Base-by-base conservation (phyloP, 2,113 vertebrate species). In the Cacatua alba region DNA sequence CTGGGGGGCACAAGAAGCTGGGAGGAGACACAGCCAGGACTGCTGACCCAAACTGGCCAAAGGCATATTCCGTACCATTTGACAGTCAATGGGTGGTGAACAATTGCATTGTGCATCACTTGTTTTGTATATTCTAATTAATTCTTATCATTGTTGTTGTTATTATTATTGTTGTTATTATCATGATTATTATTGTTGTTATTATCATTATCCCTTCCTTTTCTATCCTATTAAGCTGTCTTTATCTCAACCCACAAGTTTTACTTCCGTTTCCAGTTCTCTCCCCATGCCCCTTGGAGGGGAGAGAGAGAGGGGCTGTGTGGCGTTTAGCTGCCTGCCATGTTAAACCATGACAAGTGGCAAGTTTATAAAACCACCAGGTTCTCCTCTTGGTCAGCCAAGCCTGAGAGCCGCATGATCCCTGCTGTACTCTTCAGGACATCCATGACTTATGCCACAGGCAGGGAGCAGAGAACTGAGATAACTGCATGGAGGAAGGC, bases 371-470 rank as follows among this genome's bases (percentile, higher is more conserved):
- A 67, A 44, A 46, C 6, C 17, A 12, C 5, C 39, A 39, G 19
- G 28, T 7, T 44, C 24, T 72, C 44, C 37, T 67, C 11, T 35
- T 53, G 31, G 44, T 9, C 62, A 90, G 53, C 37, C 35, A 41
- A 67, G 37, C 15, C n/a, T 64, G 65, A 53, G 29, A 88, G 33
- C 29, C 24, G 17, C 6, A 0, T 41, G 17, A 49, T 49, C 20
- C 0, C 31, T 17, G 3, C 41, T 57, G 37, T 8, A n/a, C 20
- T 48, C 17, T 74, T 29, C 53, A 83, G 49, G 63, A 51, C 33
- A 86, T 29, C 35, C 28, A 26, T 59, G 46, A 91, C 7, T 51
- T 28, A 89, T 0, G 0, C 31, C 52, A 67, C 1, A 3, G 33
- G 21, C 31, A 86, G 46, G 31, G 64, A 91, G 41, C 28, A 86